Evolutionary conservation across 2,797 vertebrate species (phyloP), one percentile per base, ranked within the genome.

Genomic region (Furcifer pardalis): DNA sequence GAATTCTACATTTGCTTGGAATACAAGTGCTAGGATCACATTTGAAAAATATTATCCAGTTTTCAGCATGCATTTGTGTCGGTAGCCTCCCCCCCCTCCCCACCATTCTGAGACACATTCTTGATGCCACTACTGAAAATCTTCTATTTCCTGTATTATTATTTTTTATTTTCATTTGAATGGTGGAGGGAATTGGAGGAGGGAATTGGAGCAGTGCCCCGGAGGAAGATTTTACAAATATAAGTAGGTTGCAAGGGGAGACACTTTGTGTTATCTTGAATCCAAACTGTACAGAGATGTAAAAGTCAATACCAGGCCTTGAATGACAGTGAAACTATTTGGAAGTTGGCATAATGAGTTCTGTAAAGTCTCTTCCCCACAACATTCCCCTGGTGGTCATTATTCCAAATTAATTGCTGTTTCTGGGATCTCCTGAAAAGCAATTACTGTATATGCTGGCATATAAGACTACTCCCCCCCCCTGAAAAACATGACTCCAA

Each of bases 1-100:
- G 65, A 7, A 1, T 77, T 90, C 85, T 88, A 74, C 86, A 10
- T 86, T 91, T 90, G 87, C 65, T 42, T 7, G 72, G 66, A 42
- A 42, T 19, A 37, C 19, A 37, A 72, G 35, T 19, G 37, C 10
- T 25, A 35, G 56, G 37, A 17, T 42, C 40, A 32, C 30, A 7
- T 17, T 82, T 62, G 62, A 13, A 42, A 59, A n/a, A n/a, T n/a
- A 30, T 40, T 40, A 25, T n/a, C 2, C 32, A 30, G 35, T 60
- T 71, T 46, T 42, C 37, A 27, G 5, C 60, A 4, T 72, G 19
- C 49, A 19, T 37, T 9, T 59, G 27, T 17, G 10, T 75, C n/a
- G n/a, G n/a, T n/a, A n/a, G n/a, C n/a, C n/a, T n/a, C n/a, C n/a
- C n/a, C n/a, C n/a, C n/a, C n/a, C n/a, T n/a, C n/a, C n/a, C n/a